Base-by-base conservation (phyloP, 1,140 invertebrate species). In the Stegodyphus dumicola region DNA sequence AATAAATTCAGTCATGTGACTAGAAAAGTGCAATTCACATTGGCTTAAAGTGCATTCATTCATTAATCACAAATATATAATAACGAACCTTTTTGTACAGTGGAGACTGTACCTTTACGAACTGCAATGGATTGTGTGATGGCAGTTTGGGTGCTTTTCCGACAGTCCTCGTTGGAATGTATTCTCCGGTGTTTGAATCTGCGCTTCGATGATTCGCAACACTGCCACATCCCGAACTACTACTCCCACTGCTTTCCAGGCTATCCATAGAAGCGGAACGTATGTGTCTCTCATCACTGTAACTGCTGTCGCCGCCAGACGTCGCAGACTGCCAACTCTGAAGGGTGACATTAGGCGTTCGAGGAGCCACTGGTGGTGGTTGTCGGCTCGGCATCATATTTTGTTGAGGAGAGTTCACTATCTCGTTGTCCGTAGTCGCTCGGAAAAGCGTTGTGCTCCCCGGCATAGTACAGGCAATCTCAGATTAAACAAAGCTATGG, bases 31-130 rank as follows among this genome's bases (percentile, higher is more conserved):
- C 33, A 33, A 33, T 33, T 33, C 33, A 33, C 33, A 33, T 33
- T 33, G 33, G 33, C 33, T 33, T 33, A 33, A 33, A 33, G 33
- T 33, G 33, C 33, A 33, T 33, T 33, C 33, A 33, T 33, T 33
- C 33, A 33, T 33, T 33, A 33, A 33, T 33, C 33, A 33, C 3
- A 33, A 33, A 33, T 33, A 33, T 33, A 33, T 33, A 33, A 33
- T 69, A 54, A 85, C 84, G 54, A 78, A 88, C 88, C 85, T 88
- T 88, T 77, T 77, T 86, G 51, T 86, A 87, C 10, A 89, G 70
- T 53, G 88, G 84, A 51, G 87, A 87, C 65, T 88, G 87, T 6
- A 89, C 87, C 76, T 89, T 89, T 11, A 89, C 88, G 73, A 89
- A 89, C 64, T 88, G 86, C 33, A 89, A 74, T 10, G 88, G 88